These are phyloP conservation scores for Suillia variegata DNA, from an alignment of 2,888 invertebrate genomes.

Conservation along the genomic window DNA sequence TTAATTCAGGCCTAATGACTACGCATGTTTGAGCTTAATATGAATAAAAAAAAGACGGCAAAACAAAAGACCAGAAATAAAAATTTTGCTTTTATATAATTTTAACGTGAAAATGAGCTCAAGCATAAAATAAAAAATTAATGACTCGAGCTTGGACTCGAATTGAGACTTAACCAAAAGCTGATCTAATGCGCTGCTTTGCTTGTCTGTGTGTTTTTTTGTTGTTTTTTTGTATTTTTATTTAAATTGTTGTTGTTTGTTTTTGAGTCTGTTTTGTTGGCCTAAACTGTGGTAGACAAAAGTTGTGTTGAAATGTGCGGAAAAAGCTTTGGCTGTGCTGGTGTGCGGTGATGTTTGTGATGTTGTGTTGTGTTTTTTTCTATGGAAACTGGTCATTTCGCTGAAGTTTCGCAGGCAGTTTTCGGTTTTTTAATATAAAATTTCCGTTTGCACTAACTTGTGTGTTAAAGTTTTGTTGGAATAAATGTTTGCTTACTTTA, in stretches of 20 bases:
- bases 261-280: slow-evolving; percentile 13
- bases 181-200: slow-evolving; percentile 29
- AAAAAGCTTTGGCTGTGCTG: slow-evolving; percentile 1
- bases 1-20: no score
- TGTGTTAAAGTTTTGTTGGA: no score
- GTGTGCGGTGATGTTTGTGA: no score
- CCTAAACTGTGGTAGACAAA: neutral
- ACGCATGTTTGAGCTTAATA: no score
- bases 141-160: no score
- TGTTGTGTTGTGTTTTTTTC: no score
- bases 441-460: no score
- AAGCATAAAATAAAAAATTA: neutral
- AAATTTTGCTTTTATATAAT: slow-evolving; percentile 12
- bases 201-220: neutral
- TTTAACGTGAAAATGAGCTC: neutral
- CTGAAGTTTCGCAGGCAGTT: no score
- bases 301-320: neutral
- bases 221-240: neutral
- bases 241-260: neutral
- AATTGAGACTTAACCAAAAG: slow-evolving; percentile 14
- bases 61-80: slow-evolving; percentile 19
- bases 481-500: no score
- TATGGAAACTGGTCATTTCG: no score
- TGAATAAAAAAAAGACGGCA: no score
- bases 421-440: no score